A percentile compares a stretch with the other conserved stretches of the same genome.
Conservation (phyloP, 2,888 invertebrate species). For the Shargacucullia verbasci region DNA sequence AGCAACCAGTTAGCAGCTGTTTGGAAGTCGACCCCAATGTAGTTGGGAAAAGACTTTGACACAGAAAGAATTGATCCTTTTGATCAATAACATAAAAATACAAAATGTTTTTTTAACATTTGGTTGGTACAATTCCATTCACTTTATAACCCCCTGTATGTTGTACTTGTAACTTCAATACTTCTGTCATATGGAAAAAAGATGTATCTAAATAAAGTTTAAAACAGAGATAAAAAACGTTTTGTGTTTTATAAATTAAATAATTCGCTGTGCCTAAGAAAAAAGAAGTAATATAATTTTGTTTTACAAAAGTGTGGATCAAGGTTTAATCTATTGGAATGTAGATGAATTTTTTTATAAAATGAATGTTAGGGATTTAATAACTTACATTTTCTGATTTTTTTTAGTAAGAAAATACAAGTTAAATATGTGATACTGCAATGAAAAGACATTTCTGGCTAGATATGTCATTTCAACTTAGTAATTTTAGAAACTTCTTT, state of each 20-base stretch:
- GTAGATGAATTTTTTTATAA: background rate
- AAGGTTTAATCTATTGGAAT: background rate
- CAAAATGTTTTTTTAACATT: no score
- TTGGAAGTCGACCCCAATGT: no score
- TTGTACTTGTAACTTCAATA: no score
- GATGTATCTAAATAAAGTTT: background rate
- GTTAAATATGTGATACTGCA: background rate
- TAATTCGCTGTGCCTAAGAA: no score
- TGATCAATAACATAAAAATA: no score
- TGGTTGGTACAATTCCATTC: no score
- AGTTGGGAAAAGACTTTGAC: no score
- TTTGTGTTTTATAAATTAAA: no score
- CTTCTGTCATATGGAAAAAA: background rate
- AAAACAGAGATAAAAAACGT: background rate
- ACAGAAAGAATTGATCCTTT: no score
- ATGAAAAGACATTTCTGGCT: constrained; percentile 1
- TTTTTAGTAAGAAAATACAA: background rate
- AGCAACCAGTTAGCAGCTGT: no score
- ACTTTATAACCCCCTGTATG: no score
- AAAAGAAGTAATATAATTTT: background rate
- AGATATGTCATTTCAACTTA: background rate
- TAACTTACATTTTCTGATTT: background rate
- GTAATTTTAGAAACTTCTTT: background rate
- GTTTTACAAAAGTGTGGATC: no score
- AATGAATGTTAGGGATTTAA: background rate